These are phyloP conservation scores for Xenotilapia longispinis DNA, from an alignment of 2,113 vertebrate genomes.

Conservation along the genomic window DNA sequence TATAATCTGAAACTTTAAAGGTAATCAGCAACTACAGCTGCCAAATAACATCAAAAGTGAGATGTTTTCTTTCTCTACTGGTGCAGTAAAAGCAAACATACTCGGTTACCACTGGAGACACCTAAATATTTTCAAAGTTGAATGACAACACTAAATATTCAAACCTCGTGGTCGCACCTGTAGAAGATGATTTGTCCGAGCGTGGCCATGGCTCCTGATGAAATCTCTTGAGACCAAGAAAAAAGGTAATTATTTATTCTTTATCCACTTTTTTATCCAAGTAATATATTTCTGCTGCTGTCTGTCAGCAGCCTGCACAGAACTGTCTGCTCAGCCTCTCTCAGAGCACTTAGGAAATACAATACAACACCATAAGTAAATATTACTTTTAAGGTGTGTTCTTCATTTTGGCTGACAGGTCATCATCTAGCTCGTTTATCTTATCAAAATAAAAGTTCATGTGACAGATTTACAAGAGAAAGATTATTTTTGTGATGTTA, in stretches of 20 bases:
- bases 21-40: not conserved
- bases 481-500: not conserved
- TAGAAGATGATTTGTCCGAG: conserved; percentile 44
- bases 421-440: not conserved
- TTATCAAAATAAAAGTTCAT: not conserved
- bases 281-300: not conserved
- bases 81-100: not conserved
- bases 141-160: not conserved
- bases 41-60: not conserved
- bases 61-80: not conserved
- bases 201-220: conserved; percentile 13
- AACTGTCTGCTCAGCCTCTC: not conserved
- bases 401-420: not conserved
- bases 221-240: not conserved
- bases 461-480: not conserved
- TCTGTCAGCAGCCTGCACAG: not conserved
- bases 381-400: conserved; percentile 48
- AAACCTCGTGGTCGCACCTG: not conserved
- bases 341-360: not conserved
- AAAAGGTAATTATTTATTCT: not conserved
- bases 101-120: not conserved
- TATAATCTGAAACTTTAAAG: not conserved
- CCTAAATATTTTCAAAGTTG: not conserved
- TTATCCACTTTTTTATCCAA: not conserved
- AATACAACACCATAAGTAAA: conserved; percentile 41